Conservation (phyloP, 2,113 vertebrate genomes). For the Argyrosomus japonicus region DNA sequence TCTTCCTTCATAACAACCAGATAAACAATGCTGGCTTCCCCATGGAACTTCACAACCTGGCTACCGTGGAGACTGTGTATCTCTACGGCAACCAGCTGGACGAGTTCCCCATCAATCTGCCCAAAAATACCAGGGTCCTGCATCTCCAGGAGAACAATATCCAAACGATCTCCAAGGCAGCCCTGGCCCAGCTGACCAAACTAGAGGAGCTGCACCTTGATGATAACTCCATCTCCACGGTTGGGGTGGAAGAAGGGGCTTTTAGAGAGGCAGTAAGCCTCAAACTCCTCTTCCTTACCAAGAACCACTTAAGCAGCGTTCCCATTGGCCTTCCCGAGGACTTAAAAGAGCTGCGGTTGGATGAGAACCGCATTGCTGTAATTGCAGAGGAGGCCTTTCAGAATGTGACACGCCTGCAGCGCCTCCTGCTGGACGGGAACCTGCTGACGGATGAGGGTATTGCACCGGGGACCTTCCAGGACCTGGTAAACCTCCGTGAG, state of each 20-base stretch:
- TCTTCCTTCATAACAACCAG: conserved; percentile 99
- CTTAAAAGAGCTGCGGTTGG: conserved; percentile 93
- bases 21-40: conserved; percentile 99
- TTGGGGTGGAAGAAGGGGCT: conserved; percentile 96
- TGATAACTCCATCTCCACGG: conserved; percentile 98
- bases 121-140: conserved; percentile 93
- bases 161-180: conserved; percentile 96
- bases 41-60: conserved; percentile 92
- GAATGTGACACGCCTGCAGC: conserved; percentile 94
- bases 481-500: conserved; percentile 92
- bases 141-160: conserved; percentile 99
- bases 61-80: conserved; percentile 93
- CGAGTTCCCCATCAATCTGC: conserved; percentile 97
- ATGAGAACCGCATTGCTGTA: conserved; percentile 95
- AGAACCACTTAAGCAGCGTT: conserved; percentile 97
- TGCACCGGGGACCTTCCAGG: conserved; percentile 93
- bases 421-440: conserved; percentile 95
- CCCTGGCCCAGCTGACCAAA: conserved; percentile 92
- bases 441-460: conserved; percentile 95
- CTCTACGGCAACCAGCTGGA: conserved; percentile 98
- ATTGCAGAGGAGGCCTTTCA: conserved; percentile 96
- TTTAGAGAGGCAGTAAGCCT: conserved; percentile 96
- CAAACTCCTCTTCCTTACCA: conserved; percentile 96
- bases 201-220: conserved; percentile 97
- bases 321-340: conserved; percentile 94